These are phyloP conservation scores for Mugil cephalus DNA, from an alignment of 2,113 vertebrate genomes.

Conservation along the genomic window DNA sequence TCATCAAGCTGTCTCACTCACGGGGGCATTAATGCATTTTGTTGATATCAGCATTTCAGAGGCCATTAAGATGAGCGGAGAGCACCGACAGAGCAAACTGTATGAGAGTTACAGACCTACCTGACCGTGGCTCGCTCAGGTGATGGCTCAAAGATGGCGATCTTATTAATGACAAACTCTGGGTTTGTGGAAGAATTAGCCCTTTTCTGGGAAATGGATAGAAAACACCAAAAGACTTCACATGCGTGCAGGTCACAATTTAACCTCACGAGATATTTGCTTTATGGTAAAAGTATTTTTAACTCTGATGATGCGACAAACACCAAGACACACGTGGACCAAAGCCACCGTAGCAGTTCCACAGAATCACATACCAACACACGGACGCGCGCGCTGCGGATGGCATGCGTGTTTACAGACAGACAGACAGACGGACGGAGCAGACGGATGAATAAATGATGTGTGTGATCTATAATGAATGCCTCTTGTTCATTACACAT, in stretches of 20 bases:
- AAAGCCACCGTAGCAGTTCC: background rate
- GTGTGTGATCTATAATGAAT: conserved; percentile 85
- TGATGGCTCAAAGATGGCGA: conserved; percentile 25
- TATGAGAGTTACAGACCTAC: conserved; percentile 57
- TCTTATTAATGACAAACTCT: background rate
- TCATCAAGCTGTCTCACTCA: conserved; percentile 74
- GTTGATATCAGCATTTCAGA: conserved; percentile 82
- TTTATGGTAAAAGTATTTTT: background rate
- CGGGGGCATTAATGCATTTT: conserved; percentile 80
- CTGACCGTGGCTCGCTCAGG: background rate
- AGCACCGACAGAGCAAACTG: conserved; percentile 51
- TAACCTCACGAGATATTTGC: background rate
- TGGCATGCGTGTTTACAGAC: conserved; percentile 80
- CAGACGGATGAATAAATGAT: conserved; percentile 86
- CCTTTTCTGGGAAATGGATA: too few relatives aligned
- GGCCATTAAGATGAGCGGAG: conserved; percentile 78
- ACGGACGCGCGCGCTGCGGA: conserved; percentile 33
- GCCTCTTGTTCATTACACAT: conserved; percentile 81
- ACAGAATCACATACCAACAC: conserved; percentile 38
- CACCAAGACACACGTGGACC: conserved; percentile 10
- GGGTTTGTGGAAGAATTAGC: background rate
- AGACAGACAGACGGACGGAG: conserved; percentile 78
- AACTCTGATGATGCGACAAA: conserved; percentile 12
- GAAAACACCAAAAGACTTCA: background rate
- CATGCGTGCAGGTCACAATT: background rate